Percentiles rank a stretch among this genome's conserved stretches.
phyloP scores from a whole-genome alignment of 2,888 invertebrate genomes.

The Acronicta aceris region DNA sequence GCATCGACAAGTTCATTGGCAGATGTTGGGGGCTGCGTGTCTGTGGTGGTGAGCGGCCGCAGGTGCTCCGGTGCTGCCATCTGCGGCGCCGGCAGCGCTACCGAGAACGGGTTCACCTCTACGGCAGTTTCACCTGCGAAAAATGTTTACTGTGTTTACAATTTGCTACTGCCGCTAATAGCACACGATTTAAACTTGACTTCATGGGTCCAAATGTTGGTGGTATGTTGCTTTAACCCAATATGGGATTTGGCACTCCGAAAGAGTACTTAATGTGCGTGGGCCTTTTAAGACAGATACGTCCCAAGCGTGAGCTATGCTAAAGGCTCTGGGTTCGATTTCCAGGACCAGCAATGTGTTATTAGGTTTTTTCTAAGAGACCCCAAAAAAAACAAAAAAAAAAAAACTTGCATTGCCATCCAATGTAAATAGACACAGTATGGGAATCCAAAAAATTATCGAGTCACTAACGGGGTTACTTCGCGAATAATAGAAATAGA shows the following conservation, averaged over 20 bases:
- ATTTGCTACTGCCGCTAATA: too few species aligned
- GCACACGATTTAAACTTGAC: too few species aligned
- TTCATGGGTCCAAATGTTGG: too few species aligned
- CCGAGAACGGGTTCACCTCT: slow-evolving; percentile 81
- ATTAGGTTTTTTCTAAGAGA: background rate
- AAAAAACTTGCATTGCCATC: background rate
- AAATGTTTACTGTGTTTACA: background rate
- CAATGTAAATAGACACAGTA: background rate
- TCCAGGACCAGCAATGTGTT: too few species aligned
- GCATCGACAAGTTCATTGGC: slow-evolving; percentile 71
- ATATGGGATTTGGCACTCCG: too few species aligned
- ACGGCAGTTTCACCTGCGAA: slow-evolving; percentile 63
- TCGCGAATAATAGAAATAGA: too few species aligned
- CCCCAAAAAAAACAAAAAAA: background rate
- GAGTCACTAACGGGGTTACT: background rate
- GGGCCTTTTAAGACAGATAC: too few species aligned
- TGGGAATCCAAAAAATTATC: slow-evolving; percentile 17
- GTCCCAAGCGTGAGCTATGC: too few species aligned
- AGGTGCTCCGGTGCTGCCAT: slow-evolving; percentile 70
- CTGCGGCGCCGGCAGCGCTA: slow-evolving; percentile 71
- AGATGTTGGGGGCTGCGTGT: slow-evolving; percentile 61
- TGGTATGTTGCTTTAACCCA: too few species aligned
- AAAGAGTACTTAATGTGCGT: too few species aligned
- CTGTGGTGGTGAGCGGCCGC: slow-evolving; percentile 69
- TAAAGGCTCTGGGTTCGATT: too few species aligned